phyloP scores from a whole-genome alignment of 1,140 invertebrate genomes.

The Samia ricini region DNA sequence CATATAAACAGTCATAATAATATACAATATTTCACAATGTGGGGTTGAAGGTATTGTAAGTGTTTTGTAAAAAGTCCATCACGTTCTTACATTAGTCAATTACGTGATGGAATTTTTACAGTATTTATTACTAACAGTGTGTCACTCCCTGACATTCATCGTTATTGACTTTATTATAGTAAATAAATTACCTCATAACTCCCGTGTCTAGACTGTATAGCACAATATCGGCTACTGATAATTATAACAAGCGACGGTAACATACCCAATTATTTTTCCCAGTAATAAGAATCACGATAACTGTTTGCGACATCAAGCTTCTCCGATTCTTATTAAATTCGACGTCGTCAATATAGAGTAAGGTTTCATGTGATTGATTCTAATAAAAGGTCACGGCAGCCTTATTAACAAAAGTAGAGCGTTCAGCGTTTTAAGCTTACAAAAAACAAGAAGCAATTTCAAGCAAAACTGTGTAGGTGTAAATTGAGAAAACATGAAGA shows the following conservation, averaged over 20 bases:
- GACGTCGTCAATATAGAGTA: not conserved
- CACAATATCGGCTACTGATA: not conserved
- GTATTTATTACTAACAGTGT: conserved; percentile 7
- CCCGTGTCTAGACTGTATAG: conserved; percentile 18
- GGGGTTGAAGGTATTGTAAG: too few relatives aligned
- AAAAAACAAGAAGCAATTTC: not conserved
- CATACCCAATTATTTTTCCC: not conserved
- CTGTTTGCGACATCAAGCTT: not conserved
- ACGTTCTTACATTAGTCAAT: conserved; percentile 3
- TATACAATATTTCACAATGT: too few relatives aligned
- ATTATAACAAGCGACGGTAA: not conserved
- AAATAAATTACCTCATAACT: conserved; percentile 7
- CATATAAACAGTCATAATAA: too few relatives aligned
- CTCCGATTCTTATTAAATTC: not conserved
- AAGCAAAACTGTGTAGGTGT: conserved; percentile 1
- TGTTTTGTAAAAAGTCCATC: not conserved
- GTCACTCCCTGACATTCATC: conserved; percentile 12
- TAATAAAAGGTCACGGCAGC: not conserved
- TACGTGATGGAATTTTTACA: conserved; percentile 1
- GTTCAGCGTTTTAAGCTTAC: not conserved
- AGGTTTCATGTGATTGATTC: conserved; percentile 12
- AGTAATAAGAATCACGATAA: not conserved
- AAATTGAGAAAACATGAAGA: not conserved
- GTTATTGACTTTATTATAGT: conserved; percentile 8
- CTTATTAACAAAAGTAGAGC: not conserved